Evolutionary conservation across 2,888 invertebrate species (phyloP).

Genomic region (Mechanitis mazaeus): DNA sequence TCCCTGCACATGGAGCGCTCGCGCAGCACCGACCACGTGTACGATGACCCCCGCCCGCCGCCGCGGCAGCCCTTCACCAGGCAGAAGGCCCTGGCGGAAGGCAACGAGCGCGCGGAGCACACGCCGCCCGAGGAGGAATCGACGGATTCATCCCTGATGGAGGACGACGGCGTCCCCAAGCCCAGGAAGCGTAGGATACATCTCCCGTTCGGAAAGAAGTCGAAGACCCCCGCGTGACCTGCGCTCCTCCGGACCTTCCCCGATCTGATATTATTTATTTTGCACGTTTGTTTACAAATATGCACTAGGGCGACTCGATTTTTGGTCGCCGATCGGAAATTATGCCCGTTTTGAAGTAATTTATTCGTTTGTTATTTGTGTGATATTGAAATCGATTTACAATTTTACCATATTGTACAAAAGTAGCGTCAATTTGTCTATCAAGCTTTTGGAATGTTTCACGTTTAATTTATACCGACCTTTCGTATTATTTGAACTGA

Average conservation of each 20-base stretch:
- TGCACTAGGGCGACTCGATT: background rate
- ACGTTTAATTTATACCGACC: too few relatives aligned
- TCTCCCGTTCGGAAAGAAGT: conserved; percentile 79
- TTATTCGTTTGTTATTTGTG: background rate
- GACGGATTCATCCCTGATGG: conserved; percentile 82
- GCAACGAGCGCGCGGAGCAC: conserved; percentile 39
- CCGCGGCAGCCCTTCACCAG: conserved; percentile 41
- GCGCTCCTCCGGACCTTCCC: conserved; percentile 6
- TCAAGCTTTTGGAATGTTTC: too few relatives aligned
- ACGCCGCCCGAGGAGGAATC: conserved; percentile 81
- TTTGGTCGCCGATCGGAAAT: background rate
- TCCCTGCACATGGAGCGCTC: conserved; percentile 46
- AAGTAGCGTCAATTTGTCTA: too few relatives aligned
- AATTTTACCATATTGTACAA: background rate
- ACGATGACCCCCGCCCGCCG: conserved; percentile 48
- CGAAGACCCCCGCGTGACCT: conserved; percentile 73
- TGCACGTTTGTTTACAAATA: conserved; percentile 10
- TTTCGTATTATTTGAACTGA: too few relatives aligned
- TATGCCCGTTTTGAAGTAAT: background rate
- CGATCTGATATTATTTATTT: conserved; percentile 7
- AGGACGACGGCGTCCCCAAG: conserved; percentile 74
- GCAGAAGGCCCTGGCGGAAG: conserved; percentile 30
- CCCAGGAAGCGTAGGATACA: conserved; percentile 79
- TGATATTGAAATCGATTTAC: background rate
- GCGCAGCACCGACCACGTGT: conserved; percentile 46